A percentile compares a stretch with the other conserved stretches of the same genome.
phyloP scores from a whole-genome alignment of 2,888 invertebrate species.

The Leptopilina myrica region DNA sequence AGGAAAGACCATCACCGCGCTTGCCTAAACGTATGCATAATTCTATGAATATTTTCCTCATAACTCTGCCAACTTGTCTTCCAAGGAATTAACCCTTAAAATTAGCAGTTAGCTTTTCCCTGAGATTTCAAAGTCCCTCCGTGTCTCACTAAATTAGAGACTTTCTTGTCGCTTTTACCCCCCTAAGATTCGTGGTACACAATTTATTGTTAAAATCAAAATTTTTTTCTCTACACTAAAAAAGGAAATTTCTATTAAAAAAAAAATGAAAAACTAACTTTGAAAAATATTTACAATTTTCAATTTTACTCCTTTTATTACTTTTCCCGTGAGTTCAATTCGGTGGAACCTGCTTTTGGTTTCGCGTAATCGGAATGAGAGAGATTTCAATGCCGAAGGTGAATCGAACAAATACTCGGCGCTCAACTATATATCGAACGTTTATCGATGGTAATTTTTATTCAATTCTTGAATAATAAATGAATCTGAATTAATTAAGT shows the following conservation, averaged over 20 bases:
- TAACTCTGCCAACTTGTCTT: conserved; percentile 77
- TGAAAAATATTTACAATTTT: too few species aligned
- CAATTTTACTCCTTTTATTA: too few species aligned
- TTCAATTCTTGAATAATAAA: neutral
- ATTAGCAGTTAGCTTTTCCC: conserved; percentile 76
- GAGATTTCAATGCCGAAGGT: conserved; percentile 64
- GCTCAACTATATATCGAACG: conserved; percentile 22
- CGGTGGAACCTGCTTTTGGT: conserved; percentile 44
- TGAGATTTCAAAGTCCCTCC: conserved; percentile 74
- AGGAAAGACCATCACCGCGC: conserved; percentile 65
- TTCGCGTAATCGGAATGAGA: conserved; percentile 55
- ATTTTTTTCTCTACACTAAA: conserved; percentile 54
- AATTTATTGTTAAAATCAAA: conserved; percentile 53
- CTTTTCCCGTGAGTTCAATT: conserved; percentile 41
- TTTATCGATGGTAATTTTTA: neutral
- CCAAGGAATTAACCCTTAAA: conserved; percentile 77
- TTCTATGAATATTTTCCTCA: conserved; percentile 77
- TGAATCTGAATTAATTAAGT: too few species aligned
- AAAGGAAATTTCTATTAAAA: neutral
- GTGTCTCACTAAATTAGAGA: conserved; percentile 75
- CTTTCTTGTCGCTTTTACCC: conserved; percentile 54
- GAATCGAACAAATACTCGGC: conserved; percentile 51
- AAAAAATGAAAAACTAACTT: too few species aligned
- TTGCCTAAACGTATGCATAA: conserved; percentile 76
- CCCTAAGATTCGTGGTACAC: conserved; percentile 41